Conservation (phyloP, 2,113 vertebrate genomes). For the Xenopus tropicalis region DNA sequence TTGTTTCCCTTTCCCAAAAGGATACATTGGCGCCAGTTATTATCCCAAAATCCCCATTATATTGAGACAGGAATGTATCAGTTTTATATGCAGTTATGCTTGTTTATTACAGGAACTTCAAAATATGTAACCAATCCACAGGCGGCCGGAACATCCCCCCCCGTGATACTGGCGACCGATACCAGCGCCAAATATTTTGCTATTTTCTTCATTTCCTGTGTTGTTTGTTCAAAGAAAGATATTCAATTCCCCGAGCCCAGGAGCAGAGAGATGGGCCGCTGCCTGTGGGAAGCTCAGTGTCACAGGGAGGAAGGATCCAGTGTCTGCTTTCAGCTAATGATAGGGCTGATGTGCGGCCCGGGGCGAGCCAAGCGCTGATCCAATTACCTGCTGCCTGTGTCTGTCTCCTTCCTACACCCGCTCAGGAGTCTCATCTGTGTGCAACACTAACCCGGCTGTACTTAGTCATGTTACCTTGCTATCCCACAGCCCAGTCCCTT, state of each 20-base stretch:
- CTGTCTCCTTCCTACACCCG: background rate
- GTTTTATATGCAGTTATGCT: background rate
- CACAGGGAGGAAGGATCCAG: conserved; percentile 39
- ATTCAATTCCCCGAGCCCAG: background rate
- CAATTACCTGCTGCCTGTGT: conserved; percentile 23
- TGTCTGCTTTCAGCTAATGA: conserved; percentile 37
- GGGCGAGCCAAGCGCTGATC: conserved; percentile 44
- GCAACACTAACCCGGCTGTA: too few relatives aligned
- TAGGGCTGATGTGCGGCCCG: conserved; percentile 46
- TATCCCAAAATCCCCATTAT: too few relatives aligned
- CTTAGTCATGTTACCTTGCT: too few relatives aligned
- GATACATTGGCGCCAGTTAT: too few relatives aligned
- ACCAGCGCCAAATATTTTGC: background rate
- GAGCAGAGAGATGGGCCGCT: background rate
- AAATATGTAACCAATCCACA: conserved; percentile 1
- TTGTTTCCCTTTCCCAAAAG: too few relatives aligned
- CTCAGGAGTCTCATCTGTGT: too few relatives aligned
- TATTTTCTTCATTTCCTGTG: conserved; percentile 8
- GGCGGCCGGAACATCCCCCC: background rate
- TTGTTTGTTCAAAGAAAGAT: background rate
- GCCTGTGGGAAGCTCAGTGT: background rate
- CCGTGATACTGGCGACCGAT: background rate
- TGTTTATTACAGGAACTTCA: background rate
- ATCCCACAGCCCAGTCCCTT: too few relatives aligned
- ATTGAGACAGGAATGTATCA: too few relatives aligned